A percentile compares a stretch with the other conserved stretches of the same genome.
Evolutionary conservation across 2,797 vertebrate genomes (phyloP).

Genomic region (Gymnocypris eckloni): DNA sequence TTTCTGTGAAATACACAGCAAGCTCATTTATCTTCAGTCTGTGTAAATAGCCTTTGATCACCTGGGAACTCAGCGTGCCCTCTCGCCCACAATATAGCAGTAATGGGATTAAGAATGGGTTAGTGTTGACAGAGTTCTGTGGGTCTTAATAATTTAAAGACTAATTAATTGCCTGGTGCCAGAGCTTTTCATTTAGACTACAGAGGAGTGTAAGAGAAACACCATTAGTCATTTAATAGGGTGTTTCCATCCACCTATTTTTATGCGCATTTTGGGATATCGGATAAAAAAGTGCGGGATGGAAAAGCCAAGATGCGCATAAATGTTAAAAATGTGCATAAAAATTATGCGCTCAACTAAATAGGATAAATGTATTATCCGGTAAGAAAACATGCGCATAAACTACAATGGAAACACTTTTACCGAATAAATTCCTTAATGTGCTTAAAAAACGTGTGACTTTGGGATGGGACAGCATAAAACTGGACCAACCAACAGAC

Average conservation of each 20-base stretch:
- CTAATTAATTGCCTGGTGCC: conserved; percentile 61
- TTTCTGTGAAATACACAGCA: conserved; percentile 36
- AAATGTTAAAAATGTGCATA: background rate
- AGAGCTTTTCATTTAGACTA: conserved; percentile 45
- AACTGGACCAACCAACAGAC: too few relatives aligned
- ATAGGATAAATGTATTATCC: background rate
- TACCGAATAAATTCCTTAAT: too few relatives aligned
- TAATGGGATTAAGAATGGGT: conserved; percentile 61
- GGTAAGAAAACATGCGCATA: background rate
- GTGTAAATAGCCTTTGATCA: conserved; percentile 55
- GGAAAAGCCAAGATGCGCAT: background rate
- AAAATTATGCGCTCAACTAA: background rate
- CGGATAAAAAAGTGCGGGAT: background rate
- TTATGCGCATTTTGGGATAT: too few relatives aligned
- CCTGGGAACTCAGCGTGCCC: conserved; percentile 47
- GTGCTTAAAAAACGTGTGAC: too few relatives aligned
- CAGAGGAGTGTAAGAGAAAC: background rate
- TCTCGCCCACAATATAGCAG: conserved; percentile 50
- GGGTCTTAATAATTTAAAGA: conserved; percentile 58
- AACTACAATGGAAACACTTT: too few relatives aligned
- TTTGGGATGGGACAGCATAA: too few relatives aligned
- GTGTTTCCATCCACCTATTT: background rate
- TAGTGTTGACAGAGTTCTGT: conserved; percentile 52
- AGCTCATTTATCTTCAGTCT: conserved; percentile 50
- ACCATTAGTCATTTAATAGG: background rate